phyloP scores from a whole-genome alignment of 92 coral and sea anemone species.

The Porites evermanni region DNA sequence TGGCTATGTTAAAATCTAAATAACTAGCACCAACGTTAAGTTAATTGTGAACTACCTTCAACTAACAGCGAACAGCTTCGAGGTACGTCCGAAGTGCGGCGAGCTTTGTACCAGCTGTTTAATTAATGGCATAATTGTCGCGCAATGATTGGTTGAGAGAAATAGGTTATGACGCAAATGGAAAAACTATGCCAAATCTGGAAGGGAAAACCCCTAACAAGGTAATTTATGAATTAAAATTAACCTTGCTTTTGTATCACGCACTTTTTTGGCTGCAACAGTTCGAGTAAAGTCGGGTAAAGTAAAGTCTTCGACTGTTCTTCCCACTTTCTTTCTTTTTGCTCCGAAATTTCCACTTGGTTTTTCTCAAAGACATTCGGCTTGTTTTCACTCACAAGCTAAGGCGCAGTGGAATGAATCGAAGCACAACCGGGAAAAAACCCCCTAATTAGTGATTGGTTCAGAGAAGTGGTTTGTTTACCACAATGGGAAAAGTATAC shows the following conservation, averaged over 20 bases:
- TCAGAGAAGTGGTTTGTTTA: too few species aligned
- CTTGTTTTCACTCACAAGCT: slow-evolving; percentile 2
- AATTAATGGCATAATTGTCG: slow-evolving; percentile 1
- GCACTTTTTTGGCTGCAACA: background rate
- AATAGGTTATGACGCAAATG: slow-evolving; percentile 4
- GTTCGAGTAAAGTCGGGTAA: background rate
- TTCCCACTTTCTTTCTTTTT: background rate
- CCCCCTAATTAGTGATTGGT: background rate
- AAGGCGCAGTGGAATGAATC: slow-evolving; percentile 2
- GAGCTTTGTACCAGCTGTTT: slow-evolving; percentile 2
- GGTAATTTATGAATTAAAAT: background rate
- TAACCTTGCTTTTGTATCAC: background rate
- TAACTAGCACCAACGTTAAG: background rate
- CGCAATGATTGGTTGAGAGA: slow-evolving; percentile 27
- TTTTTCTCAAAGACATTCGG: background rate
- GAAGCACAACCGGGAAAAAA: slow-evolving; percentile 1
- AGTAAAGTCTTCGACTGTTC: background rate
- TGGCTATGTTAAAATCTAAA: slow-evolving; percentile 16
- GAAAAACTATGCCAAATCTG: background rate
- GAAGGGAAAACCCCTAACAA: slow-evolving; percentile 16
- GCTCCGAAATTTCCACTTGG: background rate
- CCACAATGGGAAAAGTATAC: too few species aligned
- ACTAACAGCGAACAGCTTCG: slow-evolving; percentile 19
- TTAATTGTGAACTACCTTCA: slow-evolving; percentile 15
- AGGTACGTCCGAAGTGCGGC: slow-evolving; percentile 6